phyloP scores from a whole-genome alignment of 2,888 invertebrate species.

The Macaria liturata region DNA sequence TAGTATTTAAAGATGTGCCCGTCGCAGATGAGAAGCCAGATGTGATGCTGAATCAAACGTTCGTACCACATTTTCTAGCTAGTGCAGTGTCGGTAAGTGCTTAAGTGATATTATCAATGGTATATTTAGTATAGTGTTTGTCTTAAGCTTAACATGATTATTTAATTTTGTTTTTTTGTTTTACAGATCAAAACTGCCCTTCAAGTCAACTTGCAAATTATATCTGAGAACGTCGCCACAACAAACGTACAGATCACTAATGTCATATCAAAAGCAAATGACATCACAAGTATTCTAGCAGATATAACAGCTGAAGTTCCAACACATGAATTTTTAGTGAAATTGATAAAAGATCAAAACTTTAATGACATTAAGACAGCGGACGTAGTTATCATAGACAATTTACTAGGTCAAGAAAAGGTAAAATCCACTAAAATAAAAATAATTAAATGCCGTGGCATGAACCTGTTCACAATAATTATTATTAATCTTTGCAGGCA shows the following conservation, averaged over 20 bases:
- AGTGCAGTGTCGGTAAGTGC: slow-evolving; percentile 40
- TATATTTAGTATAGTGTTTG: too few species aligned
- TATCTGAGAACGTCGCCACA: slow-evolving; percentile 44
- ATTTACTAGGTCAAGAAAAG: slow-evolving; percentile 46
- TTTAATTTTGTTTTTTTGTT: background rate
- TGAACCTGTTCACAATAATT: background rate
- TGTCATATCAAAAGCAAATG: slow-evolving; percentile 27
- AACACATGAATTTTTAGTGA: slow-evolving; percentile 27
- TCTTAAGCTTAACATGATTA: too few species aligned
- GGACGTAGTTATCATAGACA: slow-evolving; percentile 47
- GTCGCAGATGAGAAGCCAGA: slow-evolving; percentile 34
- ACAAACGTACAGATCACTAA: slow-evolving; percentile 39
- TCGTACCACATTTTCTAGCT: slow-evolving; percentile 42
- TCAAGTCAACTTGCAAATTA: slow-evolving; percentile 51
- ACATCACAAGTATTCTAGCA: slow-evolving; percentile 11
- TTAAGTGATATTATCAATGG: too few species aligned
- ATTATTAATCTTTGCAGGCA: slow-evolving; percentile 48
- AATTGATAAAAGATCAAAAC: slow-evolving; percentile 25
- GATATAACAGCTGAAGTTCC: slow-evolving; percentile 34
- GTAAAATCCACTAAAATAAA: slow-evolving; percentile 36
- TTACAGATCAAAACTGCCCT: slow-evolving; percentile 50
- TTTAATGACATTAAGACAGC: slow-evolving; percentile 28
- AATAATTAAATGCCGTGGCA: too few species aligned
- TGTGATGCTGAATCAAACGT: slow-evolving; percentile 36
- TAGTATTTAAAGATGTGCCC: slow-evolving; percentile 38